These are phyloP conservation scores for Leiothrix lutea DNA, from an alignment of 2,113 vertebrate species.

Conservation along the genomic window DNA sequence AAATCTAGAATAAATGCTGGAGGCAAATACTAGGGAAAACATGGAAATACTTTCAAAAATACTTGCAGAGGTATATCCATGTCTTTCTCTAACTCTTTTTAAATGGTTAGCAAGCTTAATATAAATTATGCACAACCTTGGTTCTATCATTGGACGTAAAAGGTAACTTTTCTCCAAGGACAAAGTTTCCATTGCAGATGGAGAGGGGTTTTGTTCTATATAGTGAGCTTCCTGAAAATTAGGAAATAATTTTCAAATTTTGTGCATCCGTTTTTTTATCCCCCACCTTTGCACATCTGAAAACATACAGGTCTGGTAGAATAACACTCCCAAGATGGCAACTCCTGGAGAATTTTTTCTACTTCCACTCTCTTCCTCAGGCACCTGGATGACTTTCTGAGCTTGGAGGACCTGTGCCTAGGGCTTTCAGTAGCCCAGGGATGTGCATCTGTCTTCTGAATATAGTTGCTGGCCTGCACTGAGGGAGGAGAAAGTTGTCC, in stretches of 20 bases:
- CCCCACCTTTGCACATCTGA: background rate
- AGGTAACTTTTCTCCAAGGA: background rate
- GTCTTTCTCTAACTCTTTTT: background rate
- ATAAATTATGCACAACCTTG: background rate
- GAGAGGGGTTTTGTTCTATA: fast-evolving
- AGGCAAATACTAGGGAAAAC: background rate
- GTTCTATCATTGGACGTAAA: background rate
- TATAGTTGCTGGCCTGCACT: background rate
- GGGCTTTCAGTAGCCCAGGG: background rate
- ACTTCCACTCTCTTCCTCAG: background rate
- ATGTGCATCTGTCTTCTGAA: background rate
- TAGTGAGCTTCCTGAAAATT: background rate
- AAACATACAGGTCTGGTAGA: background rate
- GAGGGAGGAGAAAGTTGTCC: background rate
- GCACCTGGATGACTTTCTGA: background rate
- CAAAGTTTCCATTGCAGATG: background rate
- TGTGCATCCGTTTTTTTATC: background rate
- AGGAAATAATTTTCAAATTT: background rate
- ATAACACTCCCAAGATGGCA: fast-evolving
- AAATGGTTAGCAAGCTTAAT: background rate
- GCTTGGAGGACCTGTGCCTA: background rate
- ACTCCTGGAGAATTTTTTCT: background rate
- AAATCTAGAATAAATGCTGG: background rate
- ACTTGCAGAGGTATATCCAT: background rate
- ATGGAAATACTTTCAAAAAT: background rate